A percentile compares a stretch with the other conserved stretches of the same genome.
Conservation (phyloP, 2,113 vertebrate genomes). For the Morone saxatilis region DNA sequence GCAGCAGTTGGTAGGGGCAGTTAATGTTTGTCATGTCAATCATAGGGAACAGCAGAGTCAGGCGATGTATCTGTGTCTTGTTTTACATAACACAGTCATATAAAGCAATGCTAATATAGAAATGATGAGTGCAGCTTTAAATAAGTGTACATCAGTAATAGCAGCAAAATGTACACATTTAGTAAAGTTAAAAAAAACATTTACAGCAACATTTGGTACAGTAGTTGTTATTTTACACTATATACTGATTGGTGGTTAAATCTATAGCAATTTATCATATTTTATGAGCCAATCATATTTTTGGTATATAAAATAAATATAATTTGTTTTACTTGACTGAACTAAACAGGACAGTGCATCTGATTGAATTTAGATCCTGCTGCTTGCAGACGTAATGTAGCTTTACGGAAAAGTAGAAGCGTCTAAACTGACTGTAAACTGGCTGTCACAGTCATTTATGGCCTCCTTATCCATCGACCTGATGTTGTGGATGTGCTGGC, state of each 20-base stretch:
- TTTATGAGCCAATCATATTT: not conserved
- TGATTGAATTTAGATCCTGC: conserved; percentile 24
- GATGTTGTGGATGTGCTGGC: conserved; percentile 76
- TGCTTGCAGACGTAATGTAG: conserved; percentile 55
- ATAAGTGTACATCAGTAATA: not conserved
- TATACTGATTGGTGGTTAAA: not conserved
- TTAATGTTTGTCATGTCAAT: not conserved
- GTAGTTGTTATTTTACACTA: not conserved
- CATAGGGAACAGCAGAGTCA: not conserved
- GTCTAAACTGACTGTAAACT: conserved; percentile 71
- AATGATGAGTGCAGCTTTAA: not conserved
- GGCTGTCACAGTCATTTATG: conserved; percentile 74
- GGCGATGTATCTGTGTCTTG: not conserved
- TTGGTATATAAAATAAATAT: not conserved
- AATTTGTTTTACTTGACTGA: conserved; percentile 17
- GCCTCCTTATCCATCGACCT: conserved; percentile 67
- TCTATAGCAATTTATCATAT: not conserved
- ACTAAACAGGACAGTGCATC: conserved; percentile 21
- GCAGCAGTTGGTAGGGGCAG: too few relatives aligned
- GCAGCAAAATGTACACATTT: not conserved
- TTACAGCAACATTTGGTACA: not conserved
- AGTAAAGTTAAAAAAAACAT: not conserved
- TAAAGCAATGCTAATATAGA: not conserved
- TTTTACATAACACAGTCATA: not conserved
- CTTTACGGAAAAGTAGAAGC: conserved; percentile 61